Evolutionary conservation across 2,888 invertebrate genomes (phyloP).

Genomic region (Onchidella celtica): DNA sequence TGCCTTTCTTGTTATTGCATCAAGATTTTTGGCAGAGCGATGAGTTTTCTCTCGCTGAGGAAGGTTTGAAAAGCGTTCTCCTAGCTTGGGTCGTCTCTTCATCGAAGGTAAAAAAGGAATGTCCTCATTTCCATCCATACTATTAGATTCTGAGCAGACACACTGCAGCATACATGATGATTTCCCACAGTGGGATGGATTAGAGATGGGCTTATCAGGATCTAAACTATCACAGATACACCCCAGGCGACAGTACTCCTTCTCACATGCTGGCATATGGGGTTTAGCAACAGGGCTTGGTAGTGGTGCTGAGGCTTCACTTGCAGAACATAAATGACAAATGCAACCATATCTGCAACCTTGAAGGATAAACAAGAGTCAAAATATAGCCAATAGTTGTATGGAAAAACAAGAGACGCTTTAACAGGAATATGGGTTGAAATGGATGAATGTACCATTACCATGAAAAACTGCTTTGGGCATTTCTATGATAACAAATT

Average conservation of each 20-base stretch:
- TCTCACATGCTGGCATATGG: conserved; percentile 62
- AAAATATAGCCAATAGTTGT: not conserved
- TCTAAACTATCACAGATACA: conserved; percentile 71
- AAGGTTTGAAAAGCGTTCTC: conserved; percentile 56
- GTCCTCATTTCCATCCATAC: conserved; percentile 45
- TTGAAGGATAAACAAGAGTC: conserved; percentile 45
- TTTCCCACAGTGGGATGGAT: conserved; percentile 63
- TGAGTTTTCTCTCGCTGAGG: conserved; percentile 69
- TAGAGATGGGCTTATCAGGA: conserved; percentile 31
- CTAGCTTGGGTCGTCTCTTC: conserved; percentile 49
- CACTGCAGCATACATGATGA: conserved; percentile 67
- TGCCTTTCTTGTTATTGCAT: conserved; percentile 73
- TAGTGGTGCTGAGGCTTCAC: conserved; percentile 45
- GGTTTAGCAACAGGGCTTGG: conserved; percentile 35
- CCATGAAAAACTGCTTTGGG: too few relatives aligned
- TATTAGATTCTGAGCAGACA: conserved; percentile 34
- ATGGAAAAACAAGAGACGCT: too few relatives aligned
- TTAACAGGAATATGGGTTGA: not conserved
- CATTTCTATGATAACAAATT: too few relatives aligned
- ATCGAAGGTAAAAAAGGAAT: conserved; percentile 48
- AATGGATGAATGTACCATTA: too few relatives aligned
- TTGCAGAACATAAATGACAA: conserved; percentile 71
- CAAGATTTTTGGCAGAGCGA: conserved; percentile 71
- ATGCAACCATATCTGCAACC: conserved; percentile 77
- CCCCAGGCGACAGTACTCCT: conserved; percentile 75